Conservation (phyloP, 1,140 invertebrate genomes). For the Heterodera schachtii region DNA sequence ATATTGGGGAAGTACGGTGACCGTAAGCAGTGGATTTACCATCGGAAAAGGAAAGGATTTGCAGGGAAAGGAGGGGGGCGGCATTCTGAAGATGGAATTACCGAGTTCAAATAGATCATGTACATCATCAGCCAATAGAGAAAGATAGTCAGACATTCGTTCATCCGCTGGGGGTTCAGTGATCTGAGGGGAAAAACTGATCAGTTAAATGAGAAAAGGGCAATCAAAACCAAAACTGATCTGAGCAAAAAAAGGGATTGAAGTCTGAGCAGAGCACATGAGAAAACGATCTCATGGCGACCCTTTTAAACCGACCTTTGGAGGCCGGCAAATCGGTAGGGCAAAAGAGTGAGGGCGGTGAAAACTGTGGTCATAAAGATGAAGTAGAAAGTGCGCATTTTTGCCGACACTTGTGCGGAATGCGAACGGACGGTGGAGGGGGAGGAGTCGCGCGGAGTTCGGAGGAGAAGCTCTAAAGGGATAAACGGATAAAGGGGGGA, state of each 20-base stretch:
- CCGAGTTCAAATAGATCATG: slow-evolving; percentile 53
- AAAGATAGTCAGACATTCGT: slow-evolving; percentile 50
- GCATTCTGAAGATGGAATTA: slow-evolving; percentile 4
- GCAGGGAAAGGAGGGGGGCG: no score
- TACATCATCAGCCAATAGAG: slow-evolving; percentile 57
- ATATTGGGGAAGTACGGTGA: slow-evolving; percentile 54
- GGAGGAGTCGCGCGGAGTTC: slow-evolving; percentile 23
- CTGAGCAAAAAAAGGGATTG: no score
- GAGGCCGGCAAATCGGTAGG: slow-evolving; percentile 46
- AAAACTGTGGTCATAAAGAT: slow-evolving; percentile 59
- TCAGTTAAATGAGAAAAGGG: no score
- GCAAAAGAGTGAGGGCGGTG: slow-evolving; percentile 53
- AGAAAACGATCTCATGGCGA: no score
- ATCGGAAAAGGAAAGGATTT: slow-evolving; percentile 37
- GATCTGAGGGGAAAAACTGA: background rate
- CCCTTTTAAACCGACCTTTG: slow-evolving; percentile 18
- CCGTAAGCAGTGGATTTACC: slow-evolving; percentile 47
- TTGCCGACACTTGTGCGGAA: slow-evolving; percentile 44
- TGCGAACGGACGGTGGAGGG: slow-evolving; percentile 36
- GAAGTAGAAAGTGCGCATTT: slow-evolving; percentile 56
- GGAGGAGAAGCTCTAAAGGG: slow-evolving; percentile 22
- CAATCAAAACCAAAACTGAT: background rate
- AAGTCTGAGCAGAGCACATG: no score
- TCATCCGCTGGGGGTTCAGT: slow-evolving; percentile 42
- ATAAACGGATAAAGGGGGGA: no score